These are phyloP conservation scores for Spilarctia lutea DNA, from an alignment of 2,888 invertebrate species.

Conservation along the genomic window DNA sequence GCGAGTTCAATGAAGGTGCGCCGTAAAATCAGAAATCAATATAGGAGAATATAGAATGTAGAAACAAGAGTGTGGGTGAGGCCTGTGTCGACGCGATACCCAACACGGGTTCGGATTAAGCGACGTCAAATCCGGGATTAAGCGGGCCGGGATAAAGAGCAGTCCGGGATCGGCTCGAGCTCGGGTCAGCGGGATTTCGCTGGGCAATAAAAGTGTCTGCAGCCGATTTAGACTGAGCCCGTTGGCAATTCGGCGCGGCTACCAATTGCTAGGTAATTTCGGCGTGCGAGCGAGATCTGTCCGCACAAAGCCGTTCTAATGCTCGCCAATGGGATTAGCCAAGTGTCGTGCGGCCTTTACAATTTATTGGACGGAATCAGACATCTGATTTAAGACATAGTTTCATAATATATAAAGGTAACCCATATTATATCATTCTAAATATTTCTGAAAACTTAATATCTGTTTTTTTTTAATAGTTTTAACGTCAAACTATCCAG, in stretches of 20 bases:
- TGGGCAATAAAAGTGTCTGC: constrained; percentile 87
- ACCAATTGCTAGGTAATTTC: constrained; percentile 86
- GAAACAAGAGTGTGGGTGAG: constrained; percentile 74
- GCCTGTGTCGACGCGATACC: constrained; percentile 88
- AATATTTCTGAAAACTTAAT: neutral
- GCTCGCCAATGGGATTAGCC: constrained; percentile 85
- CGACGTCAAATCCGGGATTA: constrained; percentile 87
- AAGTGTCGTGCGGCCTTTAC: constrained; percentile 78
- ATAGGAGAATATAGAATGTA: constrained; percentile 68
- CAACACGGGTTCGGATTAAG: constrained; percentile 89
- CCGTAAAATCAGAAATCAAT: constrained; percentile 78
- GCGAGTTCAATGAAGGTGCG: constrained; percentile 63
- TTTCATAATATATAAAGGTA: constrained; percentile 41
- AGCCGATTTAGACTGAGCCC: constrained; percentile 86
- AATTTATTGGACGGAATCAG: constrained; percentile 82
- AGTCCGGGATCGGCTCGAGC: constrained; percentile 77
- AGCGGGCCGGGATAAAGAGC: constrained; percentile 81
- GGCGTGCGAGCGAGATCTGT: constrained; percentile 83
- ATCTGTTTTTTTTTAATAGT: neutral
- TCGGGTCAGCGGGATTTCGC: constrained; percentile 84
- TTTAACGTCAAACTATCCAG: neutral
- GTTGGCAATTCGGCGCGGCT: constrained; percentile 81
- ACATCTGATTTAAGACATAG: constrained; percentile 67
- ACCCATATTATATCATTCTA: neutral
- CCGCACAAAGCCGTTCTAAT: constrained; percentile 84